phyloP scores from a whole-genome alignment of 1,140 invertebrate species.

The Laupala kohalensis region DNA sequence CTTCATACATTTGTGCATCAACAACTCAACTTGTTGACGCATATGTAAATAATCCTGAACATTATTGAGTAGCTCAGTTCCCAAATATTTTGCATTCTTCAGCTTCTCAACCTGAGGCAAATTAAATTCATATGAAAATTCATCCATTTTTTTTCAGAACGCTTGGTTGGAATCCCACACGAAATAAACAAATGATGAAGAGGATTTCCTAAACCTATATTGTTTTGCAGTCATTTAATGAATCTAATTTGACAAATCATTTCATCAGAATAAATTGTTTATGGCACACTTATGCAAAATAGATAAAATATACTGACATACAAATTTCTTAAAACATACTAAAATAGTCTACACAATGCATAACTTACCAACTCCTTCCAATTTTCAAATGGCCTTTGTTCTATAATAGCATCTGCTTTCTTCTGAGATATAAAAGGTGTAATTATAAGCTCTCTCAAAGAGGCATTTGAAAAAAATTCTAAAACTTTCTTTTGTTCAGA shows the following conservation, averaged over 20 bases:
- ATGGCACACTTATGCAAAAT: not conserved
- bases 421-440: conserved; percentile 58
- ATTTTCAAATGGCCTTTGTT: conserved; percentile 49
- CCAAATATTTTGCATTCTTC: conserved; percentile 47
- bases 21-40: conserved; percentile 47
- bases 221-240: too few species aligned
- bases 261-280: not conserved
- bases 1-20: conserved; percentile 64
- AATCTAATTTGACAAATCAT: too few species aligned
- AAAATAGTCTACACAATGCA: too few species aligned
- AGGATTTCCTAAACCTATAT: too few species aligned
- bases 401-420: conserved; percentile 52
- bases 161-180: too few species aligned
- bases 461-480: conserved; percentile 58
- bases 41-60: conserved; percentile 54
- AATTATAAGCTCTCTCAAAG: conserved; percentile 45
- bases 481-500: conserved; percentile 57
- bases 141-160: too few species aligned
- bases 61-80: conserved; percentile 55
- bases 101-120: conserved; percentile 51
- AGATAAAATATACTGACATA: not conserved
- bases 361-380: conserved; percentile 56
- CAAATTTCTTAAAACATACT: too few species aligned
- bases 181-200: too few species aligned
- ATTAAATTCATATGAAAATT: too few species aligned